Percentiles rank a stretch among this genome's conserved stretches.
Conservation (phyloP, 2,888 invertebrate species). For the Syrphus vitripennis region DNA sequence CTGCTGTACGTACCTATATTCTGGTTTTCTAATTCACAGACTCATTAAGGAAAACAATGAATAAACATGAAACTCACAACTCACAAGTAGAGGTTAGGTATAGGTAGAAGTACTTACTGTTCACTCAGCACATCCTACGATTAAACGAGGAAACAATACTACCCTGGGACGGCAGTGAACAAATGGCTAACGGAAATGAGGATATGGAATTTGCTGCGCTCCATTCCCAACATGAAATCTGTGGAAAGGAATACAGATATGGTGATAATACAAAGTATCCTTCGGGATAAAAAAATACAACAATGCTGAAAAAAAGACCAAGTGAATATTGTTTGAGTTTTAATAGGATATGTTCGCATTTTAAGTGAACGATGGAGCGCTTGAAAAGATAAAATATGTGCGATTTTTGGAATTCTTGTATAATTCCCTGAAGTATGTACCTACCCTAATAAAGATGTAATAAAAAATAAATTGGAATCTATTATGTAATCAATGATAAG, state of each 20-base stretch:
- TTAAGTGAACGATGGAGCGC: neutral
- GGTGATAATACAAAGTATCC: neutral
- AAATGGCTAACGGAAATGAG: slow-evolving; percentile 17
- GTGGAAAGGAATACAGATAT: neutral
- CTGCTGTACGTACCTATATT: neutral
- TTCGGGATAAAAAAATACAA: neutral
- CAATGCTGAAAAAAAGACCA: neutral
- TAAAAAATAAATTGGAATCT: neutral
- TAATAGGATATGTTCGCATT: neutral
- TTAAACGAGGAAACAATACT: neutral
- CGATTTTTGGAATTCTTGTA: neutral
- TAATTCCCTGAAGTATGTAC: neutral
- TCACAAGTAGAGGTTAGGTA: neutral
- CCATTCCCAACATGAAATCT: neutral
- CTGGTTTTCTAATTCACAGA: slow-evolving; percentile 34
- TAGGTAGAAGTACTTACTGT: neutral
- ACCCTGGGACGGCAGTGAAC: neutral
- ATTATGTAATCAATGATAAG: neutral
- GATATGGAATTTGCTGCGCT: slow-evolving; percentile 30
- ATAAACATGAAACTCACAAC: slow-evolving; percentile 41
- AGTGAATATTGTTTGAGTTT: neutral
- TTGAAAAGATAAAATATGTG: neutral
- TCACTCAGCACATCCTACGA: neutral
- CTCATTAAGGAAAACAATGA: slow-evolving; percentile 47
- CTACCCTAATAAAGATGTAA: neutral